These are phyloP conservation scores for Phocoena phocoena DNA, from an alignment of 2,113 vertebrate genomes.

Conservation along the genomic window DNA sequence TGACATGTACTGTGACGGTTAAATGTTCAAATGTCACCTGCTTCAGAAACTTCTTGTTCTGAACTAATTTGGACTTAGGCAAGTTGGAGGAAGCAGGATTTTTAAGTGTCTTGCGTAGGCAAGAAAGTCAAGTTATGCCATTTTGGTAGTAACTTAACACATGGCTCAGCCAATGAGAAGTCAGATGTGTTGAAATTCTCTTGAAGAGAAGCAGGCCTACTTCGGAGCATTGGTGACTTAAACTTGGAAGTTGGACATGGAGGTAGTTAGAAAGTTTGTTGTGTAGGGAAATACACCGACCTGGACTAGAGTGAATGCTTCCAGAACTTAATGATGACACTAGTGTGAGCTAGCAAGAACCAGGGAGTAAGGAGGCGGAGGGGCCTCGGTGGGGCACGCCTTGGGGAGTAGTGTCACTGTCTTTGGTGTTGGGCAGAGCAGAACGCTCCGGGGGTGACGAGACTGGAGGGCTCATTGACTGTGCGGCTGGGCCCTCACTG, in stretches of 20 bases:
- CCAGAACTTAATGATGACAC: background rate
- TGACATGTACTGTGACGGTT: background rate
- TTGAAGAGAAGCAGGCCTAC: slow-evolving; percentile 34
- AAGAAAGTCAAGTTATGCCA: background rate
- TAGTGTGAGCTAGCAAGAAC: background rate
- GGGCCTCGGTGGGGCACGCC: background rate
- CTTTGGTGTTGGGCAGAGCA: background rate
- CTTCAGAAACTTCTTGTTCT: background rate
- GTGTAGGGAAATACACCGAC: background rate
- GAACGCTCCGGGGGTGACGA: background rate
- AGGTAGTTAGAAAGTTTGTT: background rate
- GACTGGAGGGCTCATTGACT: background rate
- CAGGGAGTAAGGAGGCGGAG: background rate
- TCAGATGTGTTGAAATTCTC: slow-evolving; percentile 55
- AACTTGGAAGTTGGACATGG: background rate
- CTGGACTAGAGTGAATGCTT: background rate
- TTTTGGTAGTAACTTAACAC: slow-evolving; percentile 40
- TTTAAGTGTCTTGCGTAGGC: slow-evolving; percentile 19
- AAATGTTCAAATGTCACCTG: slow-evolving; percentile 45
- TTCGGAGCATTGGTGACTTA: background rate
- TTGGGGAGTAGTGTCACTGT: background rate
- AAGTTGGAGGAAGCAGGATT: slow-evolving; percentile 37
- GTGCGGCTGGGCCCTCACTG: no score
- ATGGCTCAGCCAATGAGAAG: slow-evolving; percentile 32
- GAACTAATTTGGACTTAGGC: slow-evolving; percentile 49